Evolutionary conservation across 2,113 vertebrate species (phyloP), one percentile per base, ranked within the genome.

Genomic region (Procavia capensis): DNA sequence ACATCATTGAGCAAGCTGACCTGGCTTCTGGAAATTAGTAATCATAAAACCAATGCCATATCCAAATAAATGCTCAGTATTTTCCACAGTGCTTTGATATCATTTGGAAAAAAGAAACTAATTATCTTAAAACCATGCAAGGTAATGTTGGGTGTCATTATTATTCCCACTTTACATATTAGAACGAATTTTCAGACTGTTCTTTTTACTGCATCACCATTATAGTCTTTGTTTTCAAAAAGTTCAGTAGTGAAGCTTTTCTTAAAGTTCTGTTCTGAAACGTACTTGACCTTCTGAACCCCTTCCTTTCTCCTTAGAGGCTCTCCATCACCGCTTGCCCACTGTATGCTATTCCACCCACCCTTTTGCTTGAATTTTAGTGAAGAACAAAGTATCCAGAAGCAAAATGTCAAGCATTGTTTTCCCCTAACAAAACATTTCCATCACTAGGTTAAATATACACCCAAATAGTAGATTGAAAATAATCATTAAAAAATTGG

Each of bases 341-440:
- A 25, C 87, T 87, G 63, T 75, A 54, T 92, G 84, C 66, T 75
- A 36, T 29, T 88, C 19, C 27, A 88, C 68, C 88, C 85, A 85
- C 84, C 43, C 36, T 92, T 97, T 94, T 50, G 86, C 43, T 81
- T 70, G 22, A 24, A 61, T 95, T 95, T 93, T 36, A 92, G 63
- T 19, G 76, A 79, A 94, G 88, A 93, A 96, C 50, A 93, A 93
- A 91, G 92, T 92, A 24, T 31, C 63, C 63, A 80, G 41, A 95
- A 88, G 70, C 59, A 36, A 97, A 96, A 96, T 88, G 72, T 78
- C 88, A 86, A 92, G 20, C n/a, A 68, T 45, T 86, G n/a, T n/a
- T 98, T 96, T 90, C 36, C 27, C 50, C 45, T 94, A 87, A 75
- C 72, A 92, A 97, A 95, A 87, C 85, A 93, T 92, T 85, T 95